Evolutionary conservation across 2,797 vertebrate species (phyloP), one percentile per base, ranked within the genome.

Genomic region (Pipistrellus kuhlii): DNA sequence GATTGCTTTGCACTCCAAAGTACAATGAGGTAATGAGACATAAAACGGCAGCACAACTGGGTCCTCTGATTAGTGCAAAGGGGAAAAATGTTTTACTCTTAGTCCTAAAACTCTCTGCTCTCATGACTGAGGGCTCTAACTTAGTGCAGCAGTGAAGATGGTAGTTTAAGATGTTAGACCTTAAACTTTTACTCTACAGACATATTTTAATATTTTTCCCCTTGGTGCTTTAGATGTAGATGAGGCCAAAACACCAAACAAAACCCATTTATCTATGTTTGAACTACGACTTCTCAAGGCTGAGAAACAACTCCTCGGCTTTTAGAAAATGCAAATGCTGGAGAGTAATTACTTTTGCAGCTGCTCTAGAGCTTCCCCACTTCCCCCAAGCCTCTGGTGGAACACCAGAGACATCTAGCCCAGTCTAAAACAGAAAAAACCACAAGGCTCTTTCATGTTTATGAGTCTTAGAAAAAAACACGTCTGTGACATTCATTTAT

Each of bases 291-390:
- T 27, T 85, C 55, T 91, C 1, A 0, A 57, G 5, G 20, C 32
- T 44, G 84, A 82, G 80, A 64, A 92, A 75, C 2, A 71, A 4
- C 20, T 66, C 57, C 64, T 75, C 46, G 66, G 35, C 3, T 94
- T 75, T 35, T 20, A 38, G 66, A 90, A 90, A 75, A 14, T 77
- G 55, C 62, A 85, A 57, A 11, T 8, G 8, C 38, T n/a, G 8
- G 18, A 51, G 35, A 77, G 23, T 88, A 77, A 94, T 91, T 85
- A 93, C 64, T 93, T 96, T 84, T 93, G 75, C 96, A 96, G 90
- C 75, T 81, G 75, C 23, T 66, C 9, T 30, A 46, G 13, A 20
- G 21, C 32, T 64, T 86, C 27, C 85, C 38, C 84, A 15, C 59
- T 75, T 55, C n/a, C 71, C 71, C 48, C 41, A 62, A 12, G 59